Conservation (phyloP, 2,113 vertebrate species). For the Gobiocypris rarus region DNA sequence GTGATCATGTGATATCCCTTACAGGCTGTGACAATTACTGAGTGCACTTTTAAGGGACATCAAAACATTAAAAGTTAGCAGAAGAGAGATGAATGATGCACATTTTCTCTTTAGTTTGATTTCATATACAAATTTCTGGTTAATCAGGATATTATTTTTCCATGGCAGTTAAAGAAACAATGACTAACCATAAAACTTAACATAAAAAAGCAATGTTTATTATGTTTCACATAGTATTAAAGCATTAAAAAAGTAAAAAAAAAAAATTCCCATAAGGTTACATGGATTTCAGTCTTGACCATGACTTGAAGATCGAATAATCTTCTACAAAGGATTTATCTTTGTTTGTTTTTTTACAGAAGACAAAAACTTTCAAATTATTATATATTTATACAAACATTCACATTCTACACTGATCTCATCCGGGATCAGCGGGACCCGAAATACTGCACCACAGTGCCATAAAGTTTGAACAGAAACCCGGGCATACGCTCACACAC, state of each 20-base stretch:
- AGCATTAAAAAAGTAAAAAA: neutral
- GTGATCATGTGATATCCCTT: neutral
- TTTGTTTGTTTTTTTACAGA: too few relatives aligned
- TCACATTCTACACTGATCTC: neutral
- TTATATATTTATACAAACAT: too few relatives aligned
- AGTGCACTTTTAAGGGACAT: neutral
- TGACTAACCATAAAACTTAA: neutral
- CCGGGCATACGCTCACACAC: slow-evolving; percentile 75
- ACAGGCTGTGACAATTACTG: neutral
- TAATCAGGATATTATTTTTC: neutral
- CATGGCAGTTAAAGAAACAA: neutral
- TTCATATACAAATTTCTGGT: neutral
- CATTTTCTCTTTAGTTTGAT: neutral
- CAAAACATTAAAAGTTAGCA: neutral
- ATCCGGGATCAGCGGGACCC: neutral
- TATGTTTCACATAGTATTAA: neutral
- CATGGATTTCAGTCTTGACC: too few relatives aligned
- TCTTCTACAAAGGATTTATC: too few relatives aligned
- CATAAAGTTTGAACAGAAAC: slow-evolving; percentile 74
- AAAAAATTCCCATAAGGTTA: too few relatives aligned
- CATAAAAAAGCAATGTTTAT: neutral
- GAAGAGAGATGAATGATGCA: neutral
- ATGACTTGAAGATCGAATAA: too few relatives aligned
- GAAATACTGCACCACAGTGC: slow-evolving; percentile 71
- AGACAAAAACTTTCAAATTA: too few relatives aligned